Percentiles rank a stretch among this genome's conserved stretches.
phyloP scores from a whole-genome alignment of 2,797 vertebrate species.

The Caiman crocodilus region DNA sequence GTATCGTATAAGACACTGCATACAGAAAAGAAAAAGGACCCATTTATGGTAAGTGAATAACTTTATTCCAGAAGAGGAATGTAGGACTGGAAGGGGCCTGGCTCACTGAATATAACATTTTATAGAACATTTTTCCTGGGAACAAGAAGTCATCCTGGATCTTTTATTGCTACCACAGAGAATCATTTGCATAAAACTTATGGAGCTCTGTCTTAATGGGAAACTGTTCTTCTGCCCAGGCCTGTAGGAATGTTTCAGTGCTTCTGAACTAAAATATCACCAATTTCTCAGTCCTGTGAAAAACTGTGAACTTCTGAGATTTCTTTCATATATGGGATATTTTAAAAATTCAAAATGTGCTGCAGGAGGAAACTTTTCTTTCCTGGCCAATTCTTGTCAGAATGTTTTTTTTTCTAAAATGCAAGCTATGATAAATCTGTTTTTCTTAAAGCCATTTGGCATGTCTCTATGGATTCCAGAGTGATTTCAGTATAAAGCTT shows the following conservation, averaged over 20 bases:
- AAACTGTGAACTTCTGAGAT: neutral
- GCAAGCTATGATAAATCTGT: neutral
- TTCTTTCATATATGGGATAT: neutral
- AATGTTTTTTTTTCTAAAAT: neutral
- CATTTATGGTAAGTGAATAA: neutral
- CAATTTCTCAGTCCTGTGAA: conserved; percentile 12
- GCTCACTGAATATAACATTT: too few relatives aligned
- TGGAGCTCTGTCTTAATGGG: too few relatives aligned
- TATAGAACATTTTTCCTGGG: too few relatives aligned
- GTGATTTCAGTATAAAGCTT: neutral
- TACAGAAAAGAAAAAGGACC: neutral
- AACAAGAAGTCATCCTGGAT: too few relatives aligned
- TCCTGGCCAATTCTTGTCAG: neutral
- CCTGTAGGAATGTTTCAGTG: conserved; percentile 3
- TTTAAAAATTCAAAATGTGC: neutral
- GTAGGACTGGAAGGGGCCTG: too few relatives aligned
- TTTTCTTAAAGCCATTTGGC: neutral
- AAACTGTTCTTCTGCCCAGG: neutral
- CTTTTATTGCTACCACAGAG: too few relatives aligned
- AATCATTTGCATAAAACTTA: too few relatives aligned
- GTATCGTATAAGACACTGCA: neutral
- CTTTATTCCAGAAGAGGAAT: neutral
- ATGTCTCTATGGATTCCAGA: neutral
- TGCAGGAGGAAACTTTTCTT: neutral
- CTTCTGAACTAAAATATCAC: conserved; percentile 12